Percentiles rank a stretch among this genome's conserved stretches.
phyloP scores from a whole-genome alignment of 2,797 vertebrate genomes.

The Australoheros facetus region DNA sequence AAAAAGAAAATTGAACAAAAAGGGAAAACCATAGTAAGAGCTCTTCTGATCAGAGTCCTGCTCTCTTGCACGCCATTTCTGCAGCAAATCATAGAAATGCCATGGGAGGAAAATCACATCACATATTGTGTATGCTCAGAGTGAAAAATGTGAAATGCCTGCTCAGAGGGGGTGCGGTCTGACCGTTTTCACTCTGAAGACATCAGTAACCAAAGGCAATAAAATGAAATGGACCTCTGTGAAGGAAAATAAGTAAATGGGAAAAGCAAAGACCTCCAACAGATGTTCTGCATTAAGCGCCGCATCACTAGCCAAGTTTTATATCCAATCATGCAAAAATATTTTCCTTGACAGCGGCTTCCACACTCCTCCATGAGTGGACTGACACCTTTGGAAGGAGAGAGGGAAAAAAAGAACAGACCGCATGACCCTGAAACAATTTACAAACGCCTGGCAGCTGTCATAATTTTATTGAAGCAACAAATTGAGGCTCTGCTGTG shows the following conservation, averaged over 20 bases:
- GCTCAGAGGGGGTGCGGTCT: not conserved
- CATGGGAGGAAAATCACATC: not conserved
- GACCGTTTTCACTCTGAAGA: conserved; percentile 32
- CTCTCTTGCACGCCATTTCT: not conserved
- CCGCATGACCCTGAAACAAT: conserved; percentile 50
- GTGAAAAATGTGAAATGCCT: conserved; percentile 20
- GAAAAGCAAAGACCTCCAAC: conserved; percentile 55
- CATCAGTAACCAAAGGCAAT: conserved; percentile 39
- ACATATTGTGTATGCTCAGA: not conserved
- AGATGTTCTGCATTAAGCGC: conserved; percentile 60
- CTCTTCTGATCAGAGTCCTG: conserved; percentile 1
- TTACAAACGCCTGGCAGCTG: conserved; percentile 60
- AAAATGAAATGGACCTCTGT: conserved; percentile 40
- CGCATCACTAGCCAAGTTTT: conserved; percentile 56
- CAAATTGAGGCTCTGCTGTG: conserved; percentile 54
- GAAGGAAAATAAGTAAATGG: conserved; percentile 50
- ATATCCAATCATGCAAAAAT: conserved; percentile 59
- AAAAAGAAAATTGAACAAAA: not conserved
- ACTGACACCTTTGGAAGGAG: conserved; percentile 38
- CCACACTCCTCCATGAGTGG: conserved; percentile 43
- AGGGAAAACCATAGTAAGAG: not conserved
- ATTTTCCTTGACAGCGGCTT: conserved; percentile 59
- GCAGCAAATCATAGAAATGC: conserved; percentile 14
- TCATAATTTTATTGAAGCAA: conserved; percentile 69
- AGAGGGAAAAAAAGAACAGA: conserved; percentile 24